Conservation (phyloP, 2,797 vertebrate species). For the Diplodus puntazzo region DNA sequence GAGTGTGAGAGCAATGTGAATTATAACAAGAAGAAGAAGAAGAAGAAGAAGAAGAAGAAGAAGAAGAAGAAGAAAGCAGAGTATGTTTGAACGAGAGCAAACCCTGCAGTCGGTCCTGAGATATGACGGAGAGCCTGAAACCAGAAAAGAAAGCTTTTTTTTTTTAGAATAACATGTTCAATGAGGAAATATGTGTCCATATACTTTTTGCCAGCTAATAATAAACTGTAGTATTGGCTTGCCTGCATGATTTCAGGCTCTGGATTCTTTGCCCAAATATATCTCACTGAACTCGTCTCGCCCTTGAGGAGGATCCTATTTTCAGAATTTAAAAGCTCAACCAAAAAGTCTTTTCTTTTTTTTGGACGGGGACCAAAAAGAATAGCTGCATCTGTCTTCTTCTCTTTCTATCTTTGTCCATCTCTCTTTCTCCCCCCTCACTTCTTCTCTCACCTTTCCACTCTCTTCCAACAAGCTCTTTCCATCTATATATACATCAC, state of each 20-base stretch:
- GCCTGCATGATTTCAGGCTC: background rate
- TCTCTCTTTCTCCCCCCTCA: background rate
- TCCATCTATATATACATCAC: background rate
- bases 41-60: no score
- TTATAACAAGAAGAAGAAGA: no score
- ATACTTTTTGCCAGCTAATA: background rate
- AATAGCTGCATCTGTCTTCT: background rate
- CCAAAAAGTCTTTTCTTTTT: constrained; percentile 4
- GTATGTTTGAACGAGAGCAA: no score
- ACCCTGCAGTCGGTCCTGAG: no score
- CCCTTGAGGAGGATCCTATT: constrained; percentile 19
- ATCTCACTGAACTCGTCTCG: constrained; percentile 11
- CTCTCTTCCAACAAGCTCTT: background rate
- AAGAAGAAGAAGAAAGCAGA: no score
- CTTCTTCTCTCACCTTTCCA: constrained; percentile 8
- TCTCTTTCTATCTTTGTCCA: constrained; percentile 2
- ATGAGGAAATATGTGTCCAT: background rate
- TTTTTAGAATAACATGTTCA: no score
- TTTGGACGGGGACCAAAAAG: constrained; percentile 4
- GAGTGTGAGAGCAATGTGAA: no score
- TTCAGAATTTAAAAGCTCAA: constrained; percentile 16
- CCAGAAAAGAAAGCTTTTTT: no score
- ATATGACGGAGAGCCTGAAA: no score
- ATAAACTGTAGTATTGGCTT: background rate
- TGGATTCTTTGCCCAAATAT: constrained; percentile 29